Evolutionary conservation across 1,140 invertebrate genomes (phyloP).

Genomic region (Eueides isabella): DNA sequence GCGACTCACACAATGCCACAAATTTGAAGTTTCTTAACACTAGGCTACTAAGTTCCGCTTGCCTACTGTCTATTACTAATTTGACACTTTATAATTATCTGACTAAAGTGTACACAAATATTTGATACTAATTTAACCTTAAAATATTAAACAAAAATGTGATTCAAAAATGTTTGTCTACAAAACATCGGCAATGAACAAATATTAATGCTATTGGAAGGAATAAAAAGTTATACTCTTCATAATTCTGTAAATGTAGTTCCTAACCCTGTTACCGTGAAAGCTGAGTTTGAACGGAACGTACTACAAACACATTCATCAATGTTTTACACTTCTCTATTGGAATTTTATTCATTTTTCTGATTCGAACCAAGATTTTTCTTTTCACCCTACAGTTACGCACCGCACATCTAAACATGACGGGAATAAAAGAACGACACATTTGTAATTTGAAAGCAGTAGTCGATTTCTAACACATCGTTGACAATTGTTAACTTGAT

Average conservation of each 20-base stretch:
- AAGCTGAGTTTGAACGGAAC: constrained; percentile 33
- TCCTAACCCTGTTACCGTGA: constrained; percentile 35
- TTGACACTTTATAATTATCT: too few species aligned
- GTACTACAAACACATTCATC: constrained; percentile 41
- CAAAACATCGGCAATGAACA: background rate
- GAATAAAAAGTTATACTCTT: background rate
- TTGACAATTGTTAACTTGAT: constrained; percentile 10
- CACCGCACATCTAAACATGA: constrained; percentile 18
- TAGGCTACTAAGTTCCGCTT: too few species aligned
- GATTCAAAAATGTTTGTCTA: background rate
- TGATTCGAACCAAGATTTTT: constrained; percentile 29
- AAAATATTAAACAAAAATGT: too few species aligned
- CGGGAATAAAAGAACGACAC: constrained; percentile 14
- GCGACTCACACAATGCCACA: too few species aligned
- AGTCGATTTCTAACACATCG: constrained; percentile 15
- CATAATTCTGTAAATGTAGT: constrained; percentile 27
- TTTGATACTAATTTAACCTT: too few species aligned
- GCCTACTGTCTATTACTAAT: too few species aligned
- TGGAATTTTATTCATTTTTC: constrained; percentile 37
- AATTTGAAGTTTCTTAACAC: too few species aligned
- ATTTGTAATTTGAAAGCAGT: constrained; percentile 18
- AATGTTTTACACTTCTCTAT: constrained; percentile 36
- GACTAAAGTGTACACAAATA: too few species aligned
- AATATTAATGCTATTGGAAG: background rate
- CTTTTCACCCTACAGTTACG: constrained; percentile 24